Evolutionary conservation across 2,113 vertebrate genomes (phyloP).

Genomic region (Phodopus roborovskii): DNA sequence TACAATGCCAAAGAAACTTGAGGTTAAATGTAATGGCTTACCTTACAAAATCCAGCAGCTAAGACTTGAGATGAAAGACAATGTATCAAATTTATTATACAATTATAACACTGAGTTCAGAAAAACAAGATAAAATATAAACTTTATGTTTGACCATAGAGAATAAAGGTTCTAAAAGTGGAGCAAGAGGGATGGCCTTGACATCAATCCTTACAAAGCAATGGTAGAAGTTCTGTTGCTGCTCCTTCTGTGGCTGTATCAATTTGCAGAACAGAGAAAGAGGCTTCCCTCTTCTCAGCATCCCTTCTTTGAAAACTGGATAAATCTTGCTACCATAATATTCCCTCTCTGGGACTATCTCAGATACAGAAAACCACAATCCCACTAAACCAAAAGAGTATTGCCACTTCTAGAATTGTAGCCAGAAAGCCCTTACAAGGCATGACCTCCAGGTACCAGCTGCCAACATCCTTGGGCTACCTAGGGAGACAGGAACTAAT

Average conservation of each 20-base stretch:
- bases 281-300: background rate
- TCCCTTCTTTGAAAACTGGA: background rate
- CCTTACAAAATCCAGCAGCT: background rate
- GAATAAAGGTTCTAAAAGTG: constrained; percentile 2
- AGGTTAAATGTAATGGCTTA: background rate
- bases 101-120: constrained; percentile 4
- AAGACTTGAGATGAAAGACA: background rate
- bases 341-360: background rate
- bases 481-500: background rate
- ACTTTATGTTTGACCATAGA: background rate
- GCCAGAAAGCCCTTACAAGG: background rate
- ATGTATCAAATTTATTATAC: background rate
- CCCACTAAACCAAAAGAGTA: background rate
- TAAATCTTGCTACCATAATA: background rate
- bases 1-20: background rate
- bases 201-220: background rate
- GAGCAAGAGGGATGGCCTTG: background rate
- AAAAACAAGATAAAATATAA: constrained; percentile 29
- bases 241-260: too few relatives aligned
- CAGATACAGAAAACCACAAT: background rate
- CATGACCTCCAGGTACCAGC: background rate
- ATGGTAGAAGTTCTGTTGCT: background rate
- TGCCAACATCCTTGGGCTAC: background rate
- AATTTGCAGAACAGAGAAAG: background rate
- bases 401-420: background rate